Evolutionary conservation across 2,797 vertebrate genomes (phyloP), one percentile per base, ranked within the genome.

Genomic region (Psittacula echo): DNA sequence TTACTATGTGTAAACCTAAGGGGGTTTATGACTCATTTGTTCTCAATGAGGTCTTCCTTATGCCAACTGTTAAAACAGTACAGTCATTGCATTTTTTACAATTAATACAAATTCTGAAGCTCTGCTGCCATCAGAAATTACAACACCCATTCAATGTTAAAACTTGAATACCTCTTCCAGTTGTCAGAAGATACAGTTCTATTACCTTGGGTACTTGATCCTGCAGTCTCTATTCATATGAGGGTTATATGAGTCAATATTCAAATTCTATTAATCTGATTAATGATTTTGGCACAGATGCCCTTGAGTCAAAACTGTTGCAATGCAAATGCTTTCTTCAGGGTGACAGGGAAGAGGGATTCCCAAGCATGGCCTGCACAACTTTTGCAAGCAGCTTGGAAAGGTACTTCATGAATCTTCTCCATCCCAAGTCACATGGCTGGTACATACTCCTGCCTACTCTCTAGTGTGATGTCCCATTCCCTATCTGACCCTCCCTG

Each of bases 21-120:
- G n/a, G 56, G n/a, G 22, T 58, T 64, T 72, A 39, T 97, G 96
- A 98, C 60, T 98, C 96, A 97, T 74, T 84, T 67, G 4, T 89
- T 96, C 87, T 93, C 79, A 64, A 8, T 58, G 64, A 96, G 54
- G 30, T 92, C 80, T 95, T 92, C 60, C 66, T 51, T 51, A 44
- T 64, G 90, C 51, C 75, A 95, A 94, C 58, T 67, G 60, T 85
- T 96, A 81, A 87, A 88, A 74, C 27, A 67, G 94, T 91, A 94
- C 72, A 93, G 77, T 94, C 84, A 95, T 83, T 86, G 84, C 44
- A 74, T 81, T 91, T 92, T 65, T 90, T 58, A 82, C 45, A 88
- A 88, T 89, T 94, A 94, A 95, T 79, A 30, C 73, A 84, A 94
- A 91, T 93, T 94, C 82, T n/a, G 5, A 32, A 65, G 56, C 39